Evolutionary conservation across 2,888 invertebrate genomes (phyloP), one percentile per base, ranked within the genome.

Genomic region (Lithodes maja): DNA sequence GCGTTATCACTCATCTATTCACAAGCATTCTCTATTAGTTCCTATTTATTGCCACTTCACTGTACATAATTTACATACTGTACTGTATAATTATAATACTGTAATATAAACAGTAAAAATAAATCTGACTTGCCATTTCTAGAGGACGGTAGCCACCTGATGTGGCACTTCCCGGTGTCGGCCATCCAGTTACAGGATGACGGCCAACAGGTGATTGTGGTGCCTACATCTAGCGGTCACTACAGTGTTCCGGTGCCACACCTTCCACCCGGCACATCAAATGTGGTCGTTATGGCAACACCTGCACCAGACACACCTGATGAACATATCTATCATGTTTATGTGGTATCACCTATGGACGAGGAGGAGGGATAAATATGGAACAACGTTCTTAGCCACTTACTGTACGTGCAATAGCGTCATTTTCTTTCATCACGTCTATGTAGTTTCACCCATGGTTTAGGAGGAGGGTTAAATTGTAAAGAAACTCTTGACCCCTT

Each of bases 111-210:
- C 78, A 50, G 12, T 79, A 49, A 71, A 15, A 49, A 79, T 79
- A n/a, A n/a, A 33, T 33, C 33, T 33, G 33, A 33, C 33, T 33
- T 33, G 33, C 33, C 69, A 15, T 68, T 68, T 61, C 2, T 81
- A 89, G 88, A 71, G n/a, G 81, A 81, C 1, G 74, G 50, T 9
- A 49, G 5, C 5, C 84, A 85, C 68, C 78, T 77, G 17, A 54
- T 89, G 84, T 89, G 88, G 88, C 84, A 89, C 81, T 81, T 89
- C 74, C 88, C 88, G 1, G 75, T 89, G 1, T 81, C 88, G 12
- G 88, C 81, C 33, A 84, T 89, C 17, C 81, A 89, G 80, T 80
- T 78, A 0, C 50, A 75, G 49, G 85, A 85, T 5, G 88, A 89
- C 61, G 88, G 88, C 5, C 61, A 53, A 68, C 84, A 81, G 74